Conservation (phyloP, 2,888 invertebrate species). For the Ptilodon capucinus region DNA sequence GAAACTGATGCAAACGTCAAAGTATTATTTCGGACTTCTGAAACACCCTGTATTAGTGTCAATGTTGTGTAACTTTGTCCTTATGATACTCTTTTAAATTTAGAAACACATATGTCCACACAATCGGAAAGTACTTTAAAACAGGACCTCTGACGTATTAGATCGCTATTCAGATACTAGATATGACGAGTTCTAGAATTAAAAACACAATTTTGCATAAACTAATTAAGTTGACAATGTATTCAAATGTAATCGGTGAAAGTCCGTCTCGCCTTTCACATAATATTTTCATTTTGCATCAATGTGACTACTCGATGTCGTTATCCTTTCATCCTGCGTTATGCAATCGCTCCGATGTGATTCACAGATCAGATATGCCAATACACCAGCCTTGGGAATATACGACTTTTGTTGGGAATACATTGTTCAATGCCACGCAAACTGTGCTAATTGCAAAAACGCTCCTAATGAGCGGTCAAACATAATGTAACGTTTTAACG, state of each 20-base stretch:
- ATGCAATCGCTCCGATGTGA: slow-evolving; percentile 33
- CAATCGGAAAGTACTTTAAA: background rate
- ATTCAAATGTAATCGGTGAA: slow-evolving; percentile 18
- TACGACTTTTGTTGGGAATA: slow-evolving; percentile 41
- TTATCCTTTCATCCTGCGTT: slow-evolving; percentile 23
- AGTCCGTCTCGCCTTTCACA: slow-evolving; percentile 5
- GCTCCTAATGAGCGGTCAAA: slow-evolving; percentile 50
- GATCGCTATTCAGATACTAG: background rate
- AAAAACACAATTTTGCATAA: background rate
- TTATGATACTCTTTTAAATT: too few relatives aligned
- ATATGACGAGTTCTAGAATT: background rate
- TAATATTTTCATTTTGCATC: background rate
- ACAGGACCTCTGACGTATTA: background rate
- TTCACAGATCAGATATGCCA: slow-evolving; percentile 38
- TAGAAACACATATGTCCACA: too few relatives aligned
- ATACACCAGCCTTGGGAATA: slow-evolving; percentile 44
- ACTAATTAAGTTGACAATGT: background rate
- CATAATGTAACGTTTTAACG: slow-evolving; percentile 46
- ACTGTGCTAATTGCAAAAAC: slow-evolving; percentile 58
- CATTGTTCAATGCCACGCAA: slow-evolving; percentile 53
- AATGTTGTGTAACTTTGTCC: too few relatives aligned
- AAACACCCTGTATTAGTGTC: too few relatives aligned
- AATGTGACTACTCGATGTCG: slow-evolving; percentile 7
- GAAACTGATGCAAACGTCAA: too few relatives aligned
- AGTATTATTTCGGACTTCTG: too few relatives aligned